phyloP scores from a whole-genome alignment of 2,113 vertebrate species.

The Perca flavescens region DNA sequence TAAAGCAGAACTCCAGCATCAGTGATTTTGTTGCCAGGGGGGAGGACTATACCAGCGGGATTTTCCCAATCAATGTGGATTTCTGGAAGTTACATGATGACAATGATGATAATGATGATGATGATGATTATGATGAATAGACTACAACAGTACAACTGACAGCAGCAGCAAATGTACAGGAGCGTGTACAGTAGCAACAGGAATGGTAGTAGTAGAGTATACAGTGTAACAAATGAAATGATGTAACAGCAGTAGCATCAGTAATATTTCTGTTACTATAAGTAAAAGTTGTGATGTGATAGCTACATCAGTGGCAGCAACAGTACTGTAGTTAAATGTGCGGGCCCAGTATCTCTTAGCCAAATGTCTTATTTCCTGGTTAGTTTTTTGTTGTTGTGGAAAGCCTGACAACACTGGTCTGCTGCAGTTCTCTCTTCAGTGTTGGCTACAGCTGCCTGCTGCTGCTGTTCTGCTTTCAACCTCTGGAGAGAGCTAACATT shows the following conservation, averaged over 20 bases:
- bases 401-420: neutral
- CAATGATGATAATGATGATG: neutral
- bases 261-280: neutral
- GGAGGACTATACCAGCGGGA: conserved; percentile 79
- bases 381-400: neutral
- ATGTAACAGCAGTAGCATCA: neutral
- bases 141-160: neutral
- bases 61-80: neutral
- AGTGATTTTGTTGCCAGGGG: conserved; percentile 94
- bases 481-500: conserved; percentile 39
- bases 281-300: neutral
- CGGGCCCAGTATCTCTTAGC: neutral
- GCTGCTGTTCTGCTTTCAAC: conserved; percentile 17
- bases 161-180: neutral
- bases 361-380: neutral
- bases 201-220: neutral
- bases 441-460: neutral
- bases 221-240: neutral
- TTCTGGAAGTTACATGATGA: neutral
- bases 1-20: conserved; percentile 92
- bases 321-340: neutral
- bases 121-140: too few species aligned
- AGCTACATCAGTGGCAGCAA: neutral
- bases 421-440: neutral
- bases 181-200: neutral